phyloP scores from a whole-genome alignment of 2,113 vertebrate species.

The Solenodon paradoxus region DNA sequence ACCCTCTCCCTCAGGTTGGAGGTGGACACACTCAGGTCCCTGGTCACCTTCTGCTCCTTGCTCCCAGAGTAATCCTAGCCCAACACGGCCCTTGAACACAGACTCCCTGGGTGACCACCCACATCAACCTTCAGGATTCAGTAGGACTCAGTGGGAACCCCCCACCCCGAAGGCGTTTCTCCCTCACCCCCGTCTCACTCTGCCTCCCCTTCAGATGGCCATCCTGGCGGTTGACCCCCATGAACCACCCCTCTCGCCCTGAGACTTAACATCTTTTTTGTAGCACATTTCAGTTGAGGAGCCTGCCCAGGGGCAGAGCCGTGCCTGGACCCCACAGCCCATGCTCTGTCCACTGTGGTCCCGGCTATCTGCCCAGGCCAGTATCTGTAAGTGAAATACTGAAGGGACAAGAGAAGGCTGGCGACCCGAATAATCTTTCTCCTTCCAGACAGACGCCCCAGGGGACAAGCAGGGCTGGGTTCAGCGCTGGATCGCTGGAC shows the following conservation, averaged over 20 bases:
- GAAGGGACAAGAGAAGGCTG: not conserved
- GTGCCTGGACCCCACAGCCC: not conserved
- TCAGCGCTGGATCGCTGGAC: not conserved
- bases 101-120: not conserved
- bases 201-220: not conserved
- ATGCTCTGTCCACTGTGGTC: fast-evolving
- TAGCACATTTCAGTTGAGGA: fast-evolving
- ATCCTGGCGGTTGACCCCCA: too few species aligned
- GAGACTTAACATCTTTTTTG: fast-evolving
- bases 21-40: too few species aligned
- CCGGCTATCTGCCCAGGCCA: not conserved
- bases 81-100: not conserved
- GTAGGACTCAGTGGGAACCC: not conserved
- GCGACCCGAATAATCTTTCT: too few species aligned
- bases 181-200: not conserved
- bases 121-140: not conserved
- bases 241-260: too few species aligned
- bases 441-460: too few species aligned
- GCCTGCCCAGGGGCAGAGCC: not conserved
- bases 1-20: fast-evolving
- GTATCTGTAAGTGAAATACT: fast-evolving
- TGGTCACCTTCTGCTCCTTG: too few species aligned
- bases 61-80: not conserved
- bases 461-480: not conserved
- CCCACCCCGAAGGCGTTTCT: not conserved